Conservation (phyloP, 1,140 invertebrate species). For the Drosophila melanogaster region Release_6_plus_ISO1_MT NT_037436.4:14599501-14600000, state of each 20-base stretch:
- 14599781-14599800: conserved; percentile 83
- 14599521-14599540: conserved; percentile 83
- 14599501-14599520: conserved; percentile 83
- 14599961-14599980: conserved; percentile 71
- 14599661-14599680: conserved; percentile 18
- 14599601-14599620: conserved; percentile 20
- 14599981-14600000: conserved; percentile 27
- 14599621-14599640: conserved; percentile 29
- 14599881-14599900: conserved; percentile 36
- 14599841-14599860: conserved; percentile 84
- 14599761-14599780: conserved; percentile 56
- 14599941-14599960: conserved; percentile 21
- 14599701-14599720: conserved; percentile 27
- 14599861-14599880: conserved; percentile 68
- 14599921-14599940: conserved; percentile 1
- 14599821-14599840: conserved; percentile 85
- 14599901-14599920: conserved; percentile 15
- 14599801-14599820: conserved; percentile 85
- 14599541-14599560: conserved; percentile 75
- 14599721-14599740: conserved; percentile 16
- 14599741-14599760: conserved; percentile 65
- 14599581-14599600: conserved; percentile 17
- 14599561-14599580: conserved; percentile 54
- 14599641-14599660: conserved; percentile 66
- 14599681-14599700: not conserved